A percentile compares a stretch with the other conserved stretches of the same genome.
These are phyloP conservation scores for Callospermophilus lateralis DNA, from an alignment of 2,113 vertebrate species.

Conservation along the genomic window DNA sequence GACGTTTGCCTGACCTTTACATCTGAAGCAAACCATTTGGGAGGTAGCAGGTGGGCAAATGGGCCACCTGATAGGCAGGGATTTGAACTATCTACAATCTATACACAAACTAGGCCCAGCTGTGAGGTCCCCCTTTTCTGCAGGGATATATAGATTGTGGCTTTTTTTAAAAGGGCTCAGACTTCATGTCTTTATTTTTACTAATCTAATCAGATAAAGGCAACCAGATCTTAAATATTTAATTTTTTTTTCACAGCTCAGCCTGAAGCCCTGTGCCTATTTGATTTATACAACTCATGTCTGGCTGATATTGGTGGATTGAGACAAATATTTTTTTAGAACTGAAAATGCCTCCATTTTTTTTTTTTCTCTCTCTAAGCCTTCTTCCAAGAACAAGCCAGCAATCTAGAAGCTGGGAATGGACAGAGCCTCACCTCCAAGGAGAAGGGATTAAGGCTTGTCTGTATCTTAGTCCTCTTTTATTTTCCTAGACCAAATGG, in stretches of 20 bases:
- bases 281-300: slow-evolving; percentile 62
- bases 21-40: not conserved
- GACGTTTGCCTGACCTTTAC: no score
- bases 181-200: slow-evolving; percentile 31
- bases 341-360: slow-evolving; percentile 56
- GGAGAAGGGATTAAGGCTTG: not conserved
- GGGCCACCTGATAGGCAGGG: not conserved
- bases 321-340: slow-evolving; percentile 69
- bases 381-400: not conserved
- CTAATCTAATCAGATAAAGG: slow-evolving; percentile 37
- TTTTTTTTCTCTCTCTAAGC: not conserved
- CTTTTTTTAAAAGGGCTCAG: slow-evolving; percentile 24
- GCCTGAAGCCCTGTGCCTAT: slow-evolving; percentile 57
- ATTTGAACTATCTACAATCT: not conserved
- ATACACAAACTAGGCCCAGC: not conserved
- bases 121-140: not conserved
- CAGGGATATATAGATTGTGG: not conserved
- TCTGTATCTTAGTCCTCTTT: not conserved
- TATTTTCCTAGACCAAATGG: slow-evolving; percentile 4
- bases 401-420: not conserved
- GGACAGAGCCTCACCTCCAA: not conserved
- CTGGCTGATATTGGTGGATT: slow-evolving; percentile 26
- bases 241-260: slow-evolving; percentile 55
- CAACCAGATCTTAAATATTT: slow-evolving; percentile 70
- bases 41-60: not conserved